Evolutionary conservation across 92 coral and sea anemone genomes (phyloP).

Genomic region (Isaurus tuberculatus): DNA sequence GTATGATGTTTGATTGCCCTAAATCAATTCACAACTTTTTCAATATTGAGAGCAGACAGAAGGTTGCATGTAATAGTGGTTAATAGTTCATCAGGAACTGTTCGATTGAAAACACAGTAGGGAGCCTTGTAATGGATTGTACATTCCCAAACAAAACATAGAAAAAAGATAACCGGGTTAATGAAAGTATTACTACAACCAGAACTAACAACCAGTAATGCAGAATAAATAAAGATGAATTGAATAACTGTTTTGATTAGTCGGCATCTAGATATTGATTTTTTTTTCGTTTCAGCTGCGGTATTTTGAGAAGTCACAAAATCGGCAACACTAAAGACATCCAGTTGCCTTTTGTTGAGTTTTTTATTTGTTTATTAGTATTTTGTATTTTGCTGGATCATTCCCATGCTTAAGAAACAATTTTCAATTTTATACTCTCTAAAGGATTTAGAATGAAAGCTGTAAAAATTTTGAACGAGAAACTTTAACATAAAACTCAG

Average conservation of each 20-base stretch:
- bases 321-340: not conserved
- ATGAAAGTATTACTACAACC: not conserved
- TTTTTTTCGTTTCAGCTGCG: not conserved
- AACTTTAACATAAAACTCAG: not conserved
- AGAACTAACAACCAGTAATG: not conserved
- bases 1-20: slow-evolving; percentile 13
- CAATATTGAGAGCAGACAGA: slow-evolving; percentile 37
- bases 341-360: not conserved
- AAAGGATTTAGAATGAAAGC: too few relatives aligned
- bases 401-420: not conserved
- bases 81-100: slow-evolving; percentile 41
- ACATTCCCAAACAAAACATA: slow-evolving; percentile 25
- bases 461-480: not conserved
- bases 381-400: too few relatives aligned
- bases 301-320: not conserved
- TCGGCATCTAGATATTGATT: slow-evolving; percentile 19
- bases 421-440: too few relatives aligned
- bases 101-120: slow-evolving; percentile 44
- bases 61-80: slow-evolving; percentile 25
- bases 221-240: slow-evolving; percentile 26
- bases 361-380: not conserved
- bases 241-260: slow-evolving; percentile 46
- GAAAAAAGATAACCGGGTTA: slow-evolving; percentile 9
- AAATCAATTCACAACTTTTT: slow-evolving; percentile 18
- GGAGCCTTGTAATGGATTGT: slow-evolving; percentile 29